Evolutionary conservation across 1,140 invertebrate species (phyloP).

Genomic region (Orchesella cincta): DNA sequence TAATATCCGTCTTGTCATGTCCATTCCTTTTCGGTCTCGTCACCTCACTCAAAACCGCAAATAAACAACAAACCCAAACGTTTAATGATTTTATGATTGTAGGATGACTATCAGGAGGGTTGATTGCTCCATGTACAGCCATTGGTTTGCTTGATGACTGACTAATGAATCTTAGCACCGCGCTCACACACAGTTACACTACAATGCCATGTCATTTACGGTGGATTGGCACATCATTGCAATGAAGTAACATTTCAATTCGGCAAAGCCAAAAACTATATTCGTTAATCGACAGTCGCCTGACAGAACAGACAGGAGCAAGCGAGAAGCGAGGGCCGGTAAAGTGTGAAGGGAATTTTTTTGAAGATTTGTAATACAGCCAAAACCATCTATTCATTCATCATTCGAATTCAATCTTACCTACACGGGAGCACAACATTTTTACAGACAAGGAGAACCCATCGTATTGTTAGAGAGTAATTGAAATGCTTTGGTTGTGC

Average conservation of each 20-base stretch:
- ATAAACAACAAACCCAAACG: background rate
- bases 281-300: background rate
- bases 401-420: too few relatives aligned
- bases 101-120: too few relatives aligned
- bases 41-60: background rate
- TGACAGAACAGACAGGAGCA: background rate
- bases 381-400: too few relatives aligned
- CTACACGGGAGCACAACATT: too few relatives aligned
- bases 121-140: too few relatives aligned
- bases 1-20: background rate
- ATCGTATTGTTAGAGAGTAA: constrained; percentile 12
- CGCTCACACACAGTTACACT: background rate
- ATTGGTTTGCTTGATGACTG: too few relatives aligned
- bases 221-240: background rate
- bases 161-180: background rate
- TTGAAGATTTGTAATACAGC: background rate
- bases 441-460: too few relatives aligned
- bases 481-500: background rate
- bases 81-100: constrained; percentile 9
- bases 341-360: background rate
- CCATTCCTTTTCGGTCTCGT: constrained; percentile 2
- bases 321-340: background rate
- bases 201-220: constrained; percentile 4
- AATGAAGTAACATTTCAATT: constrained; percentile 2
- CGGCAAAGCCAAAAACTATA: background rate